Conservation (phyloP, 2,797 vertebrate species). For the Pyrocephalus nanus region DNA sequence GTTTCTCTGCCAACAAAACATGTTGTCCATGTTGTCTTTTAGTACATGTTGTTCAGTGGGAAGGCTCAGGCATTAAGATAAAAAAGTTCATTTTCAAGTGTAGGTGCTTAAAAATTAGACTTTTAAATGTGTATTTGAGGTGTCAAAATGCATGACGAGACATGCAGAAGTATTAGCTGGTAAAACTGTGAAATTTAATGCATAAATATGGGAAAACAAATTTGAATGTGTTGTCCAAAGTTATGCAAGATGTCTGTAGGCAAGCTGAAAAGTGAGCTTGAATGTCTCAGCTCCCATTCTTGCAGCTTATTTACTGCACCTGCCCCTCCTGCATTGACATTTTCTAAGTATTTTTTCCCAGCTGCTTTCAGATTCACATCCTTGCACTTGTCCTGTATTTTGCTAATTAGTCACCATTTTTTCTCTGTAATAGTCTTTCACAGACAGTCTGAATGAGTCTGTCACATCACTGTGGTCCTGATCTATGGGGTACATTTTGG, state of each 20-base stretch:
- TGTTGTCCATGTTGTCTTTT: background rate
- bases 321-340: background rate
- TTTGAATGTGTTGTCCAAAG: background rate
- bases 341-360: background rate
- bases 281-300: background rate
- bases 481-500: background rate
- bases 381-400: fast-evolving
- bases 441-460: background rate
- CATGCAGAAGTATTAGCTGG: background rate
- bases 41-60: background rate
- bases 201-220: background rate
- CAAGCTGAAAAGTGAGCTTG: background rate
- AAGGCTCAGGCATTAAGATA: background rate
- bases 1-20: background rate
- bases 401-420: background rate
- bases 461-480: background rate
- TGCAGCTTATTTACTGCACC: background rate
- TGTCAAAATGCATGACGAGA: background rate
- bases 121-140: background rate
- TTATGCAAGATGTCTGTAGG: background rate
- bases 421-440: background rate
- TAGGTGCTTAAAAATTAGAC: background rate
- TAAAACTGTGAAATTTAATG: background rate
- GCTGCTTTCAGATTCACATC: background rate
- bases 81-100: background rate